Conservation (phyloP, 2,113 vertebrate species). For the Poecilia latipinna region DNA sequence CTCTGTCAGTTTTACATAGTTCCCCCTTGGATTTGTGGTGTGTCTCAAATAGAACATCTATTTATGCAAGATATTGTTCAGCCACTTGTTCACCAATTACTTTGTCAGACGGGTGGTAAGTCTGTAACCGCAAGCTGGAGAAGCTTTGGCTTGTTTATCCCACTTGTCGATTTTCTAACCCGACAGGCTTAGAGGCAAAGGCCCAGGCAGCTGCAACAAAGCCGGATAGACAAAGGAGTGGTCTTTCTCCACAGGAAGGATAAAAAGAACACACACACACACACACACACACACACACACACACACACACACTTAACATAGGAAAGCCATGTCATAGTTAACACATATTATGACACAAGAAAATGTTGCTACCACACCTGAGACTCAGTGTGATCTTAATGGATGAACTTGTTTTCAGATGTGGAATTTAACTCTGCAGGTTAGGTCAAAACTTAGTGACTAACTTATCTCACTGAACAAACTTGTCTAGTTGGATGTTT, state of each 20-base stretch:
- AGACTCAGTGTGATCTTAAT: neutral
- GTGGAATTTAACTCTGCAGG: neutral
- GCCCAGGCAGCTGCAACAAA: conserved; percentile 53
- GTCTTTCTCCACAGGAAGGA: conserved; percentile 34
- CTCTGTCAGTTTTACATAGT: conserved; percentile 12
- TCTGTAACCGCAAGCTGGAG: conserved; percentile 66
- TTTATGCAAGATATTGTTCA: conserved; percentile 52
- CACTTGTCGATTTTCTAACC: conserved; percentile 58
- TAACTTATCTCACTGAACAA: conserved; percentile 11
- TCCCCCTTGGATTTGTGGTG: conserved; percentile 17
- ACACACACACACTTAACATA: conserved; percentile 16
- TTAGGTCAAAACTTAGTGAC: conserved; percentile 19
- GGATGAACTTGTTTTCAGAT: conserved; percentile 25
- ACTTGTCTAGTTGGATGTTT: conserved; percentile 27
- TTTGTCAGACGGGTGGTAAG: conserved; percentile 51
- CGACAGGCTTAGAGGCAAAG: conserved; percentile 68
- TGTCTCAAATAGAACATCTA: conserved; percentile 50
- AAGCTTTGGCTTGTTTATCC: conserved; percentile 73
- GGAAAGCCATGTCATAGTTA: neutral
- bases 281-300: conserved; percentile 25
- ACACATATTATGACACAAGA: neutral
- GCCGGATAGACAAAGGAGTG: conserved; percentile 43
- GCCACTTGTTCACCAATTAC: conserved; percentile 45
- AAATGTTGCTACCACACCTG: conserved; percentile 27
- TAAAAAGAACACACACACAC: conserved; percentile 12